Evolutionary conservation across 2,888 invertebrate genomes (phyloP), one percentile per base, ranked within the genome.

Genomic region (Melinaea menophilus): DNA sequence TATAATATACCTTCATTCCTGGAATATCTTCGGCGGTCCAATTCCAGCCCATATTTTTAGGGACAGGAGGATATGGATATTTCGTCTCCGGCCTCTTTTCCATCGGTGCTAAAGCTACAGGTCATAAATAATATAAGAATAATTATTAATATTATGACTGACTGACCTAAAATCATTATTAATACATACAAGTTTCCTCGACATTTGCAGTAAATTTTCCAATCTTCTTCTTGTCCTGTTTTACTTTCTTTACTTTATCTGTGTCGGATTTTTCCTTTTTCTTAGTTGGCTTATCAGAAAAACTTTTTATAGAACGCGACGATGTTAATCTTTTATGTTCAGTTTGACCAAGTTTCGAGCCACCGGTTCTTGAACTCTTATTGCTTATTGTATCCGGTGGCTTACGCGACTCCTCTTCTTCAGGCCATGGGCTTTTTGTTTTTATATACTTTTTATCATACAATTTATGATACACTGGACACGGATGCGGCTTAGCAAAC

Each of bases 21-120:
- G 88, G 88, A 64, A 87, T 76, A 66, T 90, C 88, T 60, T 88
- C 85, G 3, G 90, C 88, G 4, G 68, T 84, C 90, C 90, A 91
- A 68, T 88, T 84, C 91, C 91, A 91, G 1, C 91, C 91, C 90
- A 88, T 91, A 59, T 82, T 63, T 64, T 79, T 81, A 0, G 90
- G 90, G 5, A 91, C 91, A 0, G 77, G 67, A 2, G 87, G 88
- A 66, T 87, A 86, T 0, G 81, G 80, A 66, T 85, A 84, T 61
- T 79, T 83, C 4, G 62, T 31, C 58, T 79, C 78, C 3, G 74
- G 73, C 62, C 74, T 79, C 59, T 81, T 82, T 64, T 78, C 79
- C 62, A 74, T 69, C 9, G 64, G 63, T 2, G 64, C 62, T 58
- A 72, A 61, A 13, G 69, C 83, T 83, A 71, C 62, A 80, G 78